These are phyloP conservation scores for Eledona agricola DNA, from an alignment of 2,888 invertebrate genomes.

Conservation along the genomic window DNA sequence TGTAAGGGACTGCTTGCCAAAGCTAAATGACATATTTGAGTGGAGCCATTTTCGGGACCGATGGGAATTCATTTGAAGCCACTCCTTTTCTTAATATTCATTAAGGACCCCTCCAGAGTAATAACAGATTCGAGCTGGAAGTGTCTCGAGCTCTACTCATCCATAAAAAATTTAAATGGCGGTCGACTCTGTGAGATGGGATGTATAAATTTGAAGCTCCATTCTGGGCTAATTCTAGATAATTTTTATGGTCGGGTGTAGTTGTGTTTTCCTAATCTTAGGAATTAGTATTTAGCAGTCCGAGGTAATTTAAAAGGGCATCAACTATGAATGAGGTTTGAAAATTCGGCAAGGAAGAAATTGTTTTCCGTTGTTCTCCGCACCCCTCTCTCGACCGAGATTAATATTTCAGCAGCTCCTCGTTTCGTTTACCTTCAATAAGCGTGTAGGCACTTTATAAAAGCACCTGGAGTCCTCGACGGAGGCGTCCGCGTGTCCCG, in stretches of 20 bases:
- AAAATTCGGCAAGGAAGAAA: too few species aligned
- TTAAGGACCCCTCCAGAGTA: conserved; percentile 27
- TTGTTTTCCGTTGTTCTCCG: too few species aligned
- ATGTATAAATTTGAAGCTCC: conserved; percentile 12
- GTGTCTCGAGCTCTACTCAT: conserved; percentile 14
- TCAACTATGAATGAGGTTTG: too few species aligned
- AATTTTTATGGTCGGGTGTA: conserved; percentile 2
- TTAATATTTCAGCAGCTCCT: conserved; percentile 38
- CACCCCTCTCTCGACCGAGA: too few species aligned
- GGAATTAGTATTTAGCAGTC: too few species aligned
- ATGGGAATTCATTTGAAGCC: conserved; percentile 29
- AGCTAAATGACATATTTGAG: too few species aligned
- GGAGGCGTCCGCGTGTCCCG: conserved; percentile 36
- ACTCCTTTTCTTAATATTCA: conserved; percentile 33
- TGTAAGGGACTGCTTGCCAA: too few species aligned
- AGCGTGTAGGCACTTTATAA: conserved; percentile 50
- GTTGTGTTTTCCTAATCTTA: not conserved
- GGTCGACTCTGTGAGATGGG: conserved; percentile 15
- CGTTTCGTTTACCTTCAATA: conserved; percentile 47
- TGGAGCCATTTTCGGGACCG: conserved; percentile 21
- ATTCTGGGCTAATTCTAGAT: conserved; percentile 3
- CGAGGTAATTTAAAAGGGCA: too few species aligned
- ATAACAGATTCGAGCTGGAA: conserved; percentile 24
- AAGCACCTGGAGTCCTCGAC: conserved; percentile 34
- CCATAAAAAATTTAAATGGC: conserved; percentile 30